A percentile compares a stretch with the other conserved stretches of the same genome.
Conservation (phyloP, 2,113 vertebrate genomes). For the Epinephelus cyanopodus region DNA sequence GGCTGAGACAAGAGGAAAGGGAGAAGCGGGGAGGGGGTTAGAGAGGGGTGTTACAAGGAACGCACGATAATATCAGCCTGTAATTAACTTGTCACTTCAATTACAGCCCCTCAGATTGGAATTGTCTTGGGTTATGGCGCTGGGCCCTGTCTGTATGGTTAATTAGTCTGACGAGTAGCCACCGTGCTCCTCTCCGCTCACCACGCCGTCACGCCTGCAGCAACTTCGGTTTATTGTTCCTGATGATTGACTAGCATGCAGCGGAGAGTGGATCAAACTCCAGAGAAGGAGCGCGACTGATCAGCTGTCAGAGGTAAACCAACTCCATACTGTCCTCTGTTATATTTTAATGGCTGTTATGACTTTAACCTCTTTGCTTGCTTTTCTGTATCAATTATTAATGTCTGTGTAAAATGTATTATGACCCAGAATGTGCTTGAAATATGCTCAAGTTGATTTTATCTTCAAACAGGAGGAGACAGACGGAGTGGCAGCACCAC, state of each 20-base stretch:
- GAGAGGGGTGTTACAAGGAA: slow-evolving; percentile 85
- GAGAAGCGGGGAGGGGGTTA: slow-evolving; percentile 59
- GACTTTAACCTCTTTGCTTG: slow-evolving; percentile 56
- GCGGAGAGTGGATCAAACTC: slow-evolving; percentile 62
- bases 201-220: slow-evolving; percentile 74
- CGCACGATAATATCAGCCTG: slow-evolving; percentile 86
- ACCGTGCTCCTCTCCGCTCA: slow-evolving; percentile 65
- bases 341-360: slow-evolving; percentile 54
- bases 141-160: slow-evolving; percentile 85
- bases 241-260: slow-evolving; percentile 74
- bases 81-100: slow-evolving; percentile 92
- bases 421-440: slow-evolving; percentile 40
- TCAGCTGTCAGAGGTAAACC: slow-evolving; percentile 70
- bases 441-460: slow-evolving; percentile 47
- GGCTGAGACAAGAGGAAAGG: slow-evolving; percentile 79
- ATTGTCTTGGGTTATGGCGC: slow-evolving; percentile 87
- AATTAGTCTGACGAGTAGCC: slow-evolving; percentile 88
- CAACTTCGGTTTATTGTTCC: slow-evolving; percentile 77
- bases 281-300: slow-evolving; percentile 64
- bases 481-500: slow-evolving; percentile 33
- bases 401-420: slow-evolving; percentile 55
- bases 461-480: slow-evolving; percentile 62
- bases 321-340: slow-evolving; percentile 39
- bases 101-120: slow-evolving; percentile 88
- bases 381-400: slow-evolving; percentile 56